Evolutionary conservation across 1,140 invertebrate genomes (phyloP).

Genomic region (Camponotus floridanus): DNA sequence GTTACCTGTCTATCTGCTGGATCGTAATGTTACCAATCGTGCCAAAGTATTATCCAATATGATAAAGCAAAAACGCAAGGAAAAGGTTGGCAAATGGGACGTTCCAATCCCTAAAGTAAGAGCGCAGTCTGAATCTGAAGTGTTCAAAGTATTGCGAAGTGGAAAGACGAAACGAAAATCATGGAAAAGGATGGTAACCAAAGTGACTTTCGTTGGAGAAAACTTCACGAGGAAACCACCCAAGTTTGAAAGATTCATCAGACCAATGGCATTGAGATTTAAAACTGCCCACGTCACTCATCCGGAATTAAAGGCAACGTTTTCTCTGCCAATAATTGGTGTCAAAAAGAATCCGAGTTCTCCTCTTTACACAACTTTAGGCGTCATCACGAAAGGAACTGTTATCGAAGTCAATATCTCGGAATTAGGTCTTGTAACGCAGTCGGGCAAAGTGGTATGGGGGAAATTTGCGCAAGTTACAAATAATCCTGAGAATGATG

Average conservation of each 20-base stretch:
- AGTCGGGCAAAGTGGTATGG: constrained; percentile 99
- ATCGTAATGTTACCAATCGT: constrained; percentile 97
- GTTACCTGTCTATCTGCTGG: constrained; percentile 97
- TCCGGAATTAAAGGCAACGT: constrained; percentile 99
- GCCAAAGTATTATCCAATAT: constrained; percentile 99
- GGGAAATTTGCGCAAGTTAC: constrained; percentile 99
- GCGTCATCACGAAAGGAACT: constrained; percentile 99
- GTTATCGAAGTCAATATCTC: constrained; percentile 99
- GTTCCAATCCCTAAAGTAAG: constrained; percentile 99
- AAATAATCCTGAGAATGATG: constrained; percentile 99
- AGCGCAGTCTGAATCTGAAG: constrained; percentile 99
- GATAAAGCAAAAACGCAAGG: constrained; percentile 99
- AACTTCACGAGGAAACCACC: constrained; percentile 99
- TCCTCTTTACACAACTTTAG: constrained; percentile 98
- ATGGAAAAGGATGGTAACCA: constrained; percentile 99
- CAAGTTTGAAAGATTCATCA: constrained; percentile 99
- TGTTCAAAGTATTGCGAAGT: constrained; percentile 97
- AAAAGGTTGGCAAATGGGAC: constrained; percentile 99
- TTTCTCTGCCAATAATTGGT: constrained; percentile 98
- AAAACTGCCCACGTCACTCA: constrained; percentile 99
- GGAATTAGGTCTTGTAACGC: constrained; percentile 99
- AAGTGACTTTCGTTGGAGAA: constrained; percentile 99
- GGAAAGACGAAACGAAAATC: constrained; percentile 98
- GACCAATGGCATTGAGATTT: constrained; percentile 98
- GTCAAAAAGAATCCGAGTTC: constrained; percentile 99